Conservation (phyloP, 2,888 invertebrate genomes). For the Platerodrilus igneus region DNA sequence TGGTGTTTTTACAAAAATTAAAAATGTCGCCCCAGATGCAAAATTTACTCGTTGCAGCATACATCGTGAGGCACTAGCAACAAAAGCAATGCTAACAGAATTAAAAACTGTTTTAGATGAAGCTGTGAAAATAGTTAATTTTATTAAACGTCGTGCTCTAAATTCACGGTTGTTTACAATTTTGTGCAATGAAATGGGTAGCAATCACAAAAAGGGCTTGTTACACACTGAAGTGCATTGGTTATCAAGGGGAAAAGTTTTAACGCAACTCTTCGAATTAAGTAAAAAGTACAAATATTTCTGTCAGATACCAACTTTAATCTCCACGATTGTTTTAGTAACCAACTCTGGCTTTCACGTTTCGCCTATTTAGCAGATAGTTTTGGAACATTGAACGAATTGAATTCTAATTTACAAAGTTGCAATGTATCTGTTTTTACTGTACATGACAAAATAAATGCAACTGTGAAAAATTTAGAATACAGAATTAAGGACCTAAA, state of each 20-base stretch:
- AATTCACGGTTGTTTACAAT: slow-evolving; percentile 6
- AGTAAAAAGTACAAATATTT: background rate
- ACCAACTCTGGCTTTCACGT: no score
- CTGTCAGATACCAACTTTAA: no score
- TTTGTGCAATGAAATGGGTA: slow-evolving; percentile 6
- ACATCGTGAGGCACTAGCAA: slow-evolving; percentile 1
- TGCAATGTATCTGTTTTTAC: no score
- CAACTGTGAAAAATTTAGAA: background rate
- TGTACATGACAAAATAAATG: background rate
- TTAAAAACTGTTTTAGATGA: slow-evolving; percentile 2
- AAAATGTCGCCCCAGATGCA: slow-evolving; percentile 5
- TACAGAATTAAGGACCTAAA: no score
- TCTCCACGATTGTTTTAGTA: no score
- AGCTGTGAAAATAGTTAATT: no score
- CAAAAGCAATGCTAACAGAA: slow-evolving; percentile 6
- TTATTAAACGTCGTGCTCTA: slow-evolving; percentile 6
- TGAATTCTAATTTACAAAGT: no score
- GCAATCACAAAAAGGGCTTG: background rate
- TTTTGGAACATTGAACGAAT: no score
- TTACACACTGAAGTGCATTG: slow-evolving; percentile 5
- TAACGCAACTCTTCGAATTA: slow-evolving; percentile 2
- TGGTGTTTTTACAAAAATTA: slow-evolving; percentile 5
- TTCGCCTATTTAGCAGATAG: no score
- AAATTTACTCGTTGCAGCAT: slow-evolving; percentile 4
- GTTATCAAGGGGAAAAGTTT: slow-evolving; percentile 1